phyloP scores from a whole-genome alignment of 2,888 invertebrate species.

The Drosophila mulleri region DNA sequence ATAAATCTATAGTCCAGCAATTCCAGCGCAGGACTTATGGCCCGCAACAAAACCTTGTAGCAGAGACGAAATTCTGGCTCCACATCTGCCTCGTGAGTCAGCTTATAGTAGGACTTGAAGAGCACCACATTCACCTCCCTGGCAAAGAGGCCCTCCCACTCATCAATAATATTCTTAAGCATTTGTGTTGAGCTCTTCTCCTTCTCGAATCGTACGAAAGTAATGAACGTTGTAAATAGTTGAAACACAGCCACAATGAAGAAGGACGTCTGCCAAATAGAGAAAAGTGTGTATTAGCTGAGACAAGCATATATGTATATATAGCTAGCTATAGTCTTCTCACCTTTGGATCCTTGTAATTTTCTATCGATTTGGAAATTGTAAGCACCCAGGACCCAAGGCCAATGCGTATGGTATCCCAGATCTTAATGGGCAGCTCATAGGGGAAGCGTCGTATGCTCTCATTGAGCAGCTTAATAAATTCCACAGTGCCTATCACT shows the following conservation, averaged over 20 bases:
- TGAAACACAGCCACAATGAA: constrained; percentile 86
- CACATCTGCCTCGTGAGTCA: constrained; percentile 63
- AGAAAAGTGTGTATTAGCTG: neutral
- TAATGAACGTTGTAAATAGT: constrained; percentile 86
- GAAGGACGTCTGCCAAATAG: constrained; percentile 84
- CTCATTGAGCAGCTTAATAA: constrained; percentile 81
- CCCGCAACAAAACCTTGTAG: constrained; percentile 68
- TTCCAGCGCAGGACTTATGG: constrained; percentile 70
- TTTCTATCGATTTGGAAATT: constrained; percentile 85
- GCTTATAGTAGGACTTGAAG: constrained; percentile 79
- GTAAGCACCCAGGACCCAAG: constrained; percentile 89
- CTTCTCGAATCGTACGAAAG: constrained; percentile 84
- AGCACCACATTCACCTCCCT: constrained; percentile 86
- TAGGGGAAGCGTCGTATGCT: constrained; percentile 78
- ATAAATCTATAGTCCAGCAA: constrained; percentile 78
- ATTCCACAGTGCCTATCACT: constrained; percentile 79
- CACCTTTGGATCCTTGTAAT: constrained; percentile 87
- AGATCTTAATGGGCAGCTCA: constrained; percentile 86
- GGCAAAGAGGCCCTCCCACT: constrained; percentile 92
- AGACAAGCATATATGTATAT: too few relatives aligned
- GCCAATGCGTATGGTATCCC: constrained; percentile 91
- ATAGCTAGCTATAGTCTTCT: neutral
- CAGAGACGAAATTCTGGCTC: constrained; percentile 51
- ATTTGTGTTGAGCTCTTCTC: constrained; percentile 83
- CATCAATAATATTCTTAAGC: constrained; percentile 85